Evolutionary conservation across 2,113 vertebrate species (phyloP).

Genomic region (Oxygymnocypris stewartii): DNA sequence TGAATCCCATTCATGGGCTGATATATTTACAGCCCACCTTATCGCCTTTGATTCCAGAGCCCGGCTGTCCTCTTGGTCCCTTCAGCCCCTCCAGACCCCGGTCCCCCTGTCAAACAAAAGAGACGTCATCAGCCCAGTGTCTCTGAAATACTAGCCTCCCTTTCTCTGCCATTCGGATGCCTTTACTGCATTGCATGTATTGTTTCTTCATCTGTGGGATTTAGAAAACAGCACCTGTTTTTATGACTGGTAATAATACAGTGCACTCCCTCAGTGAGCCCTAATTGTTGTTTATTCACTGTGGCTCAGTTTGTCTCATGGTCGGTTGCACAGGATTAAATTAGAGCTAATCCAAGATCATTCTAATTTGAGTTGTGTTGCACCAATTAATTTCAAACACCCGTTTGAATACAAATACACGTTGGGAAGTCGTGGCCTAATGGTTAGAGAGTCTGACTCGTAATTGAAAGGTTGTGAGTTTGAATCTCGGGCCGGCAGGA

Average conservation of each 20-base stretch:
- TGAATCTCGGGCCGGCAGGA: too few species aligned
- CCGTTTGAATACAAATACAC: too few species aligned
- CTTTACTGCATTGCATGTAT: conserved; percentile 56
- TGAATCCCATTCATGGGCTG: conserved; percentile 54
- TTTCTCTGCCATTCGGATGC: conserved; percentile 44
- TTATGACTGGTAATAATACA: background rate
- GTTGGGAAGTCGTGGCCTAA: too few species aligned
- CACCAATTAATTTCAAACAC: background rate
- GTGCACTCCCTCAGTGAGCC: background rate
- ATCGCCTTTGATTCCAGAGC: conserved; percentile 85
- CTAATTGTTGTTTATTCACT: background rate
- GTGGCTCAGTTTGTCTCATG: background rate
- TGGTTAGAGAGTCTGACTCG: too few species aligned
- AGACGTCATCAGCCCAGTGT: conserved; percentile 44
- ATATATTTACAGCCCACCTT: conserved; percentile 78
- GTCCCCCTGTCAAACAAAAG: conserved; percentile 77
- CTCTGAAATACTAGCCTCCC: conserved; percentile 28
- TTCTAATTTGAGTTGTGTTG: background rate
- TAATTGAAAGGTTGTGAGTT: too few species aligned
- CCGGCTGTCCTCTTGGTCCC: conserved; percentile 81
- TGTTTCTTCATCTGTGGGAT: conserved; percentile 54
- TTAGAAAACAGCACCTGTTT: background rate
- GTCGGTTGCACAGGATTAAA: background rate
- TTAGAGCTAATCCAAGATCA: background rate
- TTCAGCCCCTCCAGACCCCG: conserved; percentile 83